Evolutionary conservation across 2,888 invertebrate species (phyloP), one percentile per base, ranked within the genome.

Genomic region (Hermaeophaga mercurialis): DNA sequence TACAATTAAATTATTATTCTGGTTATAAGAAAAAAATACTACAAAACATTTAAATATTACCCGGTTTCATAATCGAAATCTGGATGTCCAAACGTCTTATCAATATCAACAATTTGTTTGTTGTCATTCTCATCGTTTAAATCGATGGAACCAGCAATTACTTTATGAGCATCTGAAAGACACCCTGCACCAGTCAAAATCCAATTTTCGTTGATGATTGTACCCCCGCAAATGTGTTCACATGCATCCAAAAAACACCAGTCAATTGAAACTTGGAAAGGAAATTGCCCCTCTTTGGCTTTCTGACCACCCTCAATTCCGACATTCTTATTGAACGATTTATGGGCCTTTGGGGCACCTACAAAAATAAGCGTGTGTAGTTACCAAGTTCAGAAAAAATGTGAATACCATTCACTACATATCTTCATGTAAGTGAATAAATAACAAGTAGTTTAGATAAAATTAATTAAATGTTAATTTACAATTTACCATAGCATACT

Each of bases 241-340:
- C 55, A 69, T 0, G 70, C 1, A 11, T n/a, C n/a, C 7, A 43
- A 19, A 7, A 43, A 6, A 34, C 54, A 47, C 66, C 70, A 76
- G 57, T 73, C 70, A 43, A 58, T 54, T 6, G 82, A 82, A 0
- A 72, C 80, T 65, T 82, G 81, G 66, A 80, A 80, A 0, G 82
- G 82, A 0, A 79, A 73, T 0, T 74, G 69, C 0, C 80, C 80
- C 1, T 75, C 76, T 0, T 77, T 75, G 0, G 80, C 82, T 1
- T 76, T 71, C 26, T 71, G 62, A 0, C 82, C 82, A 0, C 81
- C 81, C 3, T 81, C 79, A 19, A 82, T 9, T 17, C 38, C 38
- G 8, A 38, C 18, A 1, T 8, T 2, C 4, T 33, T 33, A 14
- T 33, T 75, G 71, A 56, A 52, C 0, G 14, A 8, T 6, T 18